Conservation (phyloP, 1,140 invertebrate species). For the Schlechtendalia chinensis region DNA sequence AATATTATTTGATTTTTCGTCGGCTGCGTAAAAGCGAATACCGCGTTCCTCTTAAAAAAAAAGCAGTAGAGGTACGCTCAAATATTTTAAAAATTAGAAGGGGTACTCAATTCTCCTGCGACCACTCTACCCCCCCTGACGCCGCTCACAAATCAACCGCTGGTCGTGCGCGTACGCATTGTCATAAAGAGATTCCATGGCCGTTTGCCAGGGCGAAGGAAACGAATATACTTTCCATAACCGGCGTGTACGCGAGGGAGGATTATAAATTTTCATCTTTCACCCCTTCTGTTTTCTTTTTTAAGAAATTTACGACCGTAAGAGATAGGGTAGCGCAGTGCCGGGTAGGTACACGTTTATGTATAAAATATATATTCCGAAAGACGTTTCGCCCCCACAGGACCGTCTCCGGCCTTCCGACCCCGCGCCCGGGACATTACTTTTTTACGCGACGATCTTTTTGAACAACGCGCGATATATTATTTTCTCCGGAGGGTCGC, state of each 20-base stretch:
- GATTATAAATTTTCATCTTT: neutral
- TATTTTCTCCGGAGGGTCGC: constrained; percentile 17
- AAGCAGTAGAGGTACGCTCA: too few species aligned
- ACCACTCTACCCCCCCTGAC: too few species aligned
- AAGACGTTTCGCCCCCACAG: constrained; percentile 30
- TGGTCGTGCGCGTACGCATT: too few species aligned
- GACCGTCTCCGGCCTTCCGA: constrained; percentile 3
- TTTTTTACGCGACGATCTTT: constrained; percentile 46
- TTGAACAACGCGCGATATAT: constrained; percentile 26
- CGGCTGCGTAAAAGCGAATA: too few species aligned
- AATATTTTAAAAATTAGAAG: too few species aligned
- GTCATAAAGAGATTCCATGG: neutral
- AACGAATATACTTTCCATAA: neutral
- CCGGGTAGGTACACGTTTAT: neutral
- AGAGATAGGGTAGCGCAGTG: neutral
- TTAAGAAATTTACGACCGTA: constrained; percentile 9
- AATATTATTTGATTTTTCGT: too few species aligned
- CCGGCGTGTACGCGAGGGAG: too few species aligned
- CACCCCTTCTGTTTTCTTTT: constrained; percentile 37
- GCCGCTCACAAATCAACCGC: too few species aligned
- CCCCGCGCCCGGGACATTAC: constrained; percentile 17
- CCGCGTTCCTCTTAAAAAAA: too few species aligned
- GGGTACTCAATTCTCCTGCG: too few species aligned
- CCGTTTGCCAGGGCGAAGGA: too few species aligned
- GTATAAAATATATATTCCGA: constrained; percentile 5